Base-by-base conservation (phyloP, 2,888 invertebrate species). In the Myopa tessellatipennis region DNA sequence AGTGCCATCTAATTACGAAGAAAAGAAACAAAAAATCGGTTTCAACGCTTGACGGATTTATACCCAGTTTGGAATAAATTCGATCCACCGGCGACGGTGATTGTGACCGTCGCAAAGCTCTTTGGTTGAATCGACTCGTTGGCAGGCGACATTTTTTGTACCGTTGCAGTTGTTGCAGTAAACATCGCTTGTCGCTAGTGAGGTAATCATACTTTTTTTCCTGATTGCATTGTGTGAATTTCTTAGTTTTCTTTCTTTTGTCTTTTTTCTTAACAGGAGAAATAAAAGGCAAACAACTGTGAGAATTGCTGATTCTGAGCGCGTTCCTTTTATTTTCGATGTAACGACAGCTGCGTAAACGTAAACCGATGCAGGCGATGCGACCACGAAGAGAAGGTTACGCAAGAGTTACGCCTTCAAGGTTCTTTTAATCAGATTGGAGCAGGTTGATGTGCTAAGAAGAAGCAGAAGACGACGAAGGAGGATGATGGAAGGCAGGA, bases 321-420 rank as follows among this genome's bases (percentile, higher is more conserved):
- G 67, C 40, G 45, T 60, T 77, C 77, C 77, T 77, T 72, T 77
- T 60, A 67, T 72, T 67, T 72, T 68, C 63, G 60, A 6, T 34
- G 45, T 69, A 34, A n/a, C 61, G 61, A 14, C 61, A 63, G 5
- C 61, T n/a, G 26, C 26, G n/a, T 63, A 4, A 72, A 45, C 61
- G 55, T 26, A 60, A 38, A 10, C 0, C 38, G 26, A n/a, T 36
- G 38, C 65, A 7, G 38, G 14, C 36, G 45, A 45, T 1, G 14
- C 8, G 8, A 61, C 7, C 8, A 26, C 61, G 26, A 12, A 4
- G n/a, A 14, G 58, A 34, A 45, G 18, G 36, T 76, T 77, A 45
- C 67, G 58, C 40, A 77, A 77, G 50, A 73, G 50, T 67, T n/a
- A n/a, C 68, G 14, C 68, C 63, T 65, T 73, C 73, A 77, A 77